These are phyloP conservation scores for Streblospio benedicti DNA, from an alignment of 1,140 invertebrate species.

Conservation along the genomic window DNA sequence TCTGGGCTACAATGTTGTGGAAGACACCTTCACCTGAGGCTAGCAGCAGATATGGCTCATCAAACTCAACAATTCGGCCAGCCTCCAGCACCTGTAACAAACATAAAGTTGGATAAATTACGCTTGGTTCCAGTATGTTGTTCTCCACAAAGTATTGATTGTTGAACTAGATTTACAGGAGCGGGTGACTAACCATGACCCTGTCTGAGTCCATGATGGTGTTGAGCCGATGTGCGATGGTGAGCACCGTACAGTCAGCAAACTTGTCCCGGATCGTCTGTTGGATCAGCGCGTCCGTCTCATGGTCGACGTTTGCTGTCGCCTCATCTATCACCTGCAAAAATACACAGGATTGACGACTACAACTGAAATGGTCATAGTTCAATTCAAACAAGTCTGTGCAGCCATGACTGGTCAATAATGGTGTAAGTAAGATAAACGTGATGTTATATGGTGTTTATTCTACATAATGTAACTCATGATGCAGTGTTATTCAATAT, in stretches of 20 bases:
- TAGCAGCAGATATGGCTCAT: constrained; percentile 58
- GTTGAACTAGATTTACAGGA: too few species aligned
- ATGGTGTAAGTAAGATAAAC: too few species aligned
- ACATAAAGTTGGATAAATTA: too few species aligned
- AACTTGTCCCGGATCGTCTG: constrained; percentile 44
- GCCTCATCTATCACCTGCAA: constrained; percentile 60
- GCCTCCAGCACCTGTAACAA: constrained; percentile 33
- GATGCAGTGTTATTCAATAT: too few species aligned
- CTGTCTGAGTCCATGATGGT: constrained; percentile 47
- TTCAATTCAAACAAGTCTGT: too few species aligned
- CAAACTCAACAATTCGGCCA: constrained; percentile 55
- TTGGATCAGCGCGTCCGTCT: constrained; percentile 48
- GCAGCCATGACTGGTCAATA: too few species aligned
- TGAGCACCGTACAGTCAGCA: constrained; percentile 46
- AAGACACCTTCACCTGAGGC: constrained; percentile 48
- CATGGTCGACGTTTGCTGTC: constrained; percentile 33
- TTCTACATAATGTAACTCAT: too few species aligned
- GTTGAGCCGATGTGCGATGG: constrained; percentile 48
- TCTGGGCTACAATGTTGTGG: constrained; percentile 45
- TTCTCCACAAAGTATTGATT: too few species aligned
- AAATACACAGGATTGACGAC: too few species aligned
- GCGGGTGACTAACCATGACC: constrained; percentile 24
- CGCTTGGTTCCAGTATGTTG: too few species aligned
- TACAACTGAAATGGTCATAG: too few species aligned
- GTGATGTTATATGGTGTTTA: too few species aligned